phyloP scores from a whole-genome alignment of 1,140 invertebrate genomes.

The Eulimnadia texana region DNA sequence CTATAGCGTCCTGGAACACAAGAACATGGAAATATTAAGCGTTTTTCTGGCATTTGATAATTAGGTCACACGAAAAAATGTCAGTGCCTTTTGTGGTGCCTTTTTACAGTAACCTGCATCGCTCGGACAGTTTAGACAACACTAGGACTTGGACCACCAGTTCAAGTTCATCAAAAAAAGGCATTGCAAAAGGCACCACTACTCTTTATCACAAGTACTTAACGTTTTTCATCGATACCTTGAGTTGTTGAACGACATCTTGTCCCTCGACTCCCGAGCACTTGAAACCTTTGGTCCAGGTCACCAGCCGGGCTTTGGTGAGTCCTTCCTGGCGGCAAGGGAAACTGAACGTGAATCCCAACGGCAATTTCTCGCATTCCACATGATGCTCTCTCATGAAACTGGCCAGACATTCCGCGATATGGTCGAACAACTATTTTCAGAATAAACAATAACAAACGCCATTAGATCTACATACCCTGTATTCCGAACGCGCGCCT shows the following conservation, averaged over 20 bases:
- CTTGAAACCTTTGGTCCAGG: conserved; percentile 94
- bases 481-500: too few relatives aligned
- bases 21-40: background rate
- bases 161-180: too few relatives aligned
- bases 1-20: conserved; percentile 10
- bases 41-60: too few relatives aligned
- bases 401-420: conserved; percentile 84
- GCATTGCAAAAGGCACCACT: too few relatives aligned
- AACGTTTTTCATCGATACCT: conserved; percentile 37
- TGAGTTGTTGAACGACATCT: conserved; percentile 70
- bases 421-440: conserved; percentile 89
- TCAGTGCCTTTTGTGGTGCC: too few relatives aligned
- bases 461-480: conserved; percentile 6
- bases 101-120: too few relatives aligned
- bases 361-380: conserved; percentile 54
- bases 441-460: conserved; percentile 11
- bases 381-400: conserved; percentile 78
- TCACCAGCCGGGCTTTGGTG: conserved; percentile 69
- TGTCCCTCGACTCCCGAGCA: conserved; percentile 72
- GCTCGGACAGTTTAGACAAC: too few relatives aligned
- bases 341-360: conserved; percentile 99
- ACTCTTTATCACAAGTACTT: background rate
- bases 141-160: too few relatives aligned
- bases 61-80: too few relatives aligned
- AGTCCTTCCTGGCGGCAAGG: conserved; percentile 82